These are phyloP conservation scores for Tyrophagus putrescentiae DNA, from an alignment of 1,140 invertebrate genomes.

Conservation along the genomic window DNA sequence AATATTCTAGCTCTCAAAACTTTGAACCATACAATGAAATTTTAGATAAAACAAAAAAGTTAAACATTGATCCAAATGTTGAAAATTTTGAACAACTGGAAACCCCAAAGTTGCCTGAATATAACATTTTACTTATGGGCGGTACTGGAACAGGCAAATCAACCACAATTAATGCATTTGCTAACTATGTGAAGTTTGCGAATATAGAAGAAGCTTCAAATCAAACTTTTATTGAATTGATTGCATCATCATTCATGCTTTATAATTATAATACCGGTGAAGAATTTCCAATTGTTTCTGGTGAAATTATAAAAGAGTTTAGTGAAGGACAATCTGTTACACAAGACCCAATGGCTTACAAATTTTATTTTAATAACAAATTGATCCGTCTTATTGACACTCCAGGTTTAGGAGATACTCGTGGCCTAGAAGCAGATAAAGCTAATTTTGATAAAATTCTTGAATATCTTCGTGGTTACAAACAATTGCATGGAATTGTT, in stretches of 20 bases:
- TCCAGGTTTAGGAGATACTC: too few species aligned
- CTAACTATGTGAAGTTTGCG: neutral
- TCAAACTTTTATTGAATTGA: neutral
- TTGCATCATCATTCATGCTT: neutral
- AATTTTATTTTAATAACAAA: neutral
- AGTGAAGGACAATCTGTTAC: neutral
- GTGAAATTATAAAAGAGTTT: neutral
- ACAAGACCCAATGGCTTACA: neutral
- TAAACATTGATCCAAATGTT: too few species aligned
- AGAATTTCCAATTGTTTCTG: neutral
- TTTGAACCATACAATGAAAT: too few species aligned
- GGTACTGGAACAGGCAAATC: too few species aligned
- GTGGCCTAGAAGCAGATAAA: too few species aligned
- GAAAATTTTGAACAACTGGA: too few species aligned
- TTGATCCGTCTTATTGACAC: neutral
- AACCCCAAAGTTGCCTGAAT: neutral
- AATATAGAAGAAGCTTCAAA: neutral
- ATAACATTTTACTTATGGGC: too few species aligned
- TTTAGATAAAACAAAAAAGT: too few species aligned
- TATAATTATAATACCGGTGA: neutral
- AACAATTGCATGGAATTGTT: too few species aligned
- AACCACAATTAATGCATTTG: neutral
- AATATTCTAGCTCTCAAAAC: too few species aligned
- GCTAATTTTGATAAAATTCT: too few species aligned
- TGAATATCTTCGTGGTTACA: too few species aligned